Conservation (phyloP, 1,140 invertebrate genomes). For the Diachasmimorpha longicaudata region DNA sequence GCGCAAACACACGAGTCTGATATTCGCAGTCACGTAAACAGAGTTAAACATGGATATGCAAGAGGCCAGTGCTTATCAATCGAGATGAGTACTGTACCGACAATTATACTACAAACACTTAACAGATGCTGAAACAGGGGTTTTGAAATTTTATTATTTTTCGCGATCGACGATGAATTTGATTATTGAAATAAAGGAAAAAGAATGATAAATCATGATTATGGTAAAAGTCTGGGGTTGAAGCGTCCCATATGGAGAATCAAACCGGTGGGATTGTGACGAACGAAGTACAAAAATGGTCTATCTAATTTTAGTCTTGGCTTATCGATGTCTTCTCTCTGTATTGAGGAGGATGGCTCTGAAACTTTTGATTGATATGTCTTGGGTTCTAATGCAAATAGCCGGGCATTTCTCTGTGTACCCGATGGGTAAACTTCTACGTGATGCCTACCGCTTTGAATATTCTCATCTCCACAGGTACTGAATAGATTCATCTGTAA, state of each 20-base stretch:
- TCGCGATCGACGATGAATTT: neutral
- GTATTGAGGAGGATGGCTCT: conserved; percentile 22
- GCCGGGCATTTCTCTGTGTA: conserved; percentile 57
- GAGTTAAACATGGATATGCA: neutral
- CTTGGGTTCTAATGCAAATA: conserved; percentile 16
- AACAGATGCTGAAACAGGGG: too few relatives aligned
- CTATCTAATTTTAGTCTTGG: conserved; percentile 80
- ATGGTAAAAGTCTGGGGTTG: conserved; percentile 79
- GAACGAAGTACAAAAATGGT: conserved; percentile 84
- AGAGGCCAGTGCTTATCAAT: too few relatives aligned
- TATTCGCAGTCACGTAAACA: neutral
- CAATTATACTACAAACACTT: too few relatives aligned
- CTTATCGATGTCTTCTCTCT: conserved; percentile 65
- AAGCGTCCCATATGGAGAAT: conserved; percentile 85
- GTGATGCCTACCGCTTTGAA: conserved; percentile 73
- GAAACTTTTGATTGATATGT: neutral
- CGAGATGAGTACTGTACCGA: too few relatives aligned
- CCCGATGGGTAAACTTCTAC: conserved; percentile 79
- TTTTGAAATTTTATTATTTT: too few relatives aligned
- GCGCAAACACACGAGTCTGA: neutral
- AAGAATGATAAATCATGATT: conserved; percentile 30
- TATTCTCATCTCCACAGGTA: conserved; percentile 77
- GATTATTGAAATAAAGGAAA: too few relatives aligned
- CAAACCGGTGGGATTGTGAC: conserved; percentile 86
- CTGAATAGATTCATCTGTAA: conserved; percentile 72